These are phyloP conservation scores for Apoda limacodes DNA, from an alignment of 2,888 invertebrate genomes.

Conservation along the genomic window DNA sequence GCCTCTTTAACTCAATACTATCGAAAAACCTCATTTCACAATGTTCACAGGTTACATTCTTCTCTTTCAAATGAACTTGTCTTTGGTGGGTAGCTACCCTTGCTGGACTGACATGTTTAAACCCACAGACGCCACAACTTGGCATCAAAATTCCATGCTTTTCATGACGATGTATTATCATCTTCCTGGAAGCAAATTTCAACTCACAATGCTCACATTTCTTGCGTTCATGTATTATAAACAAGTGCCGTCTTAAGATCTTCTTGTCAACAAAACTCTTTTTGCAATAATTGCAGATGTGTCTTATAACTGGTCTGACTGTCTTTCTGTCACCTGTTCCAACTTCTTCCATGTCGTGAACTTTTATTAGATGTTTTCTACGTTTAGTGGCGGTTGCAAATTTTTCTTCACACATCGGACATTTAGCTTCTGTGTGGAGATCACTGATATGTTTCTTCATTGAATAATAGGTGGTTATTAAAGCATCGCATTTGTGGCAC, in stretches of 20 bases:
- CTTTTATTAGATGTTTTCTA: constrained; percentile 65
- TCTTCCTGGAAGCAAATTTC: no score
- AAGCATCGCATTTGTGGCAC: no score
- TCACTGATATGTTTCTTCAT: no score
- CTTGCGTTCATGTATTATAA: no score
- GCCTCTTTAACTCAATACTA: constrained; percentile 46
- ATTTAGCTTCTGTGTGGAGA: no score
- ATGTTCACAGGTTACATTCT: constrained; percentile 53
- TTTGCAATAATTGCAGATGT: constrained; percentile 52
- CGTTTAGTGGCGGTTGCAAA: constrained; percentile 66
- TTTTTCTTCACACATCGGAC: constrained; percentile 47
- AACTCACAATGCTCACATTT: no score
- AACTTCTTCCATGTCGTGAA: constrained; percentile 51
- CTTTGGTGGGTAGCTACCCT: constrained; percentile 38
- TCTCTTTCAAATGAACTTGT: constrained; percentile 55
- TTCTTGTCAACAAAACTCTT: constrained; percentile 52
- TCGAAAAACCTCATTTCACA: constrained; percentile 60
- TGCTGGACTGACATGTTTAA: constrained; percentile 17
- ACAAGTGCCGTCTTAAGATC: constrained; percentile 50
- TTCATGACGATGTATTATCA: no score
- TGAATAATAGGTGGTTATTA: no score
- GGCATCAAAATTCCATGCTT: constrained; percentile 24
- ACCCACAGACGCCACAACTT: constrained; percentile 26
- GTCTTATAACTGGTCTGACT: no score
- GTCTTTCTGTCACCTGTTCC: no score